Conservation (phyloP, 2,888 invertebrate species). For the Dryococelus australis region DNA sequence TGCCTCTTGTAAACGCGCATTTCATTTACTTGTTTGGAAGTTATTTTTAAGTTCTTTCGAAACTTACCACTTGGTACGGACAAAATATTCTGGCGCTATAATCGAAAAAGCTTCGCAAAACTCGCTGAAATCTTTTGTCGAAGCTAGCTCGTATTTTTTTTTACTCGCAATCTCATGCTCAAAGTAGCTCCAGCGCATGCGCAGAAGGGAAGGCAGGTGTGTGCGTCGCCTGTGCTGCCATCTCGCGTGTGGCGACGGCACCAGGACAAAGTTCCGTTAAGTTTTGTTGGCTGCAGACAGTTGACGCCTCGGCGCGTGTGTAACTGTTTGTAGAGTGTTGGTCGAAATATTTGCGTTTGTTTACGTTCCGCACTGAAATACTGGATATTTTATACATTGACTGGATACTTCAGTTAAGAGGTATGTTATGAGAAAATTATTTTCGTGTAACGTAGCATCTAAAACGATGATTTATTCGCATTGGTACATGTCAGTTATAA, state of each 20-base stretch:
- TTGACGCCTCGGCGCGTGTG: slow-evolving; percentile 10
- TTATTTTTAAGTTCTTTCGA: too few relatives aligned
- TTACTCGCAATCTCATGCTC: too few relatives aligned
- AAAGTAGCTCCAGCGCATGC: slow-evolving; percentile 8
- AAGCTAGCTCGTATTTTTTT: too few relatives aligned
- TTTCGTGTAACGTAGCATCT: background rate
- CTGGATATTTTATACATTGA: background rate
- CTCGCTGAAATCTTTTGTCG: too few relatives aligned
- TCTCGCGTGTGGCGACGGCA: background rate
- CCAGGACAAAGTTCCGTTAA: slow-evolving; percentile 1
- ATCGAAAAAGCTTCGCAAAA: too few relatives aligned
- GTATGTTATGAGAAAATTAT: background rate
- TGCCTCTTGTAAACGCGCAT: too few relatives aligned
- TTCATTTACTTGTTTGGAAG: too few relatives aligned
- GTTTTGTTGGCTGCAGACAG: background rate
- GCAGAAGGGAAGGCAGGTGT: background rate
- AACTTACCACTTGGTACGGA: too few relatives aligned
- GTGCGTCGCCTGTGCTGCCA: background rate
- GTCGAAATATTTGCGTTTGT: background rate
- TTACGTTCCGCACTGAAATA: background rate
- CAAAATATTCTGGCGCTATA: too few relatives aligned
- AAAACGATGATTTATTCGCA: background rate
- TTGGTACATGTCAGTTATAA: background rate
- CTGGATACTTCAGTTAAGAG: background rate
- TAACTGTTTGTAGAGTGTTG: background rate